Evolutionary conservation across 2,797 vertebrate species (phyloP).

Genomic region (Platyrinchus mystaceus): DNA sequence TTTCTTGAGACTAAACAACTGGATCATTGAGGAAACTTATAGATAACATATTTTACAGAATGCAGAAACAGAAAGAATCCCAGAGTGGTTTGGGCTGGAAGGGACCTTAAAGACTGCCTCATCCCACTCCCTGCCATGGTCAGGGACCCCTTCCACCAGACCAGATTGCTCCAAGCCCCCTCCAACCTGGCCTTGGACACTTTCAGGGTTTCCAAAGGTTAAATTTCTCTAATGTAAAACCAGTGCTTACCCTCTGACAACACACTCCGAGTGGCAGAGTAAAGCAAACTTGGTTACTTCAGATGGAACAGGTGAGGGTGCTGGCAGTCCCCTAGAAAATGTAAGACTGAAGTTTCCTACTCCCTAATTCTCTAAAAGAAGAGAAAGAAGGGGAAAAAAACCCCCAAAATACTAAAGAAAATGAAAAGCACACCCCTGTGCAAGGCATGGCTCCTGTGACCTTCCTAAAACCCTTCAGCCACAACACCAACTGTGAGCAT

Average conservation of each 20-base stretch:
- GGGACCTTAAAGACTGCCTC: neutral
- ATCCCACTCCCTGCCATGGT: neutral
- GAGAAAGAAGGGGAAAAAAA: neutral
- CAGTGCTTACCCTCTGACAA: neutral
- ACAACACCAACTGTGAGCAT: neutral
- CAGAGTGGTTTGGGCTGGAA: neutral
- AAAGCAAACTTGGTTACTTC: neutral
- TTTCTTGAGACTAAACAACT: neutral
- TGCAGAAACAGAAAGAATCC: neutral
- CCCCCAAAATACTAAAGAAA: neutral
- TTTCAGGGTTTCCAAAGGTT: neutral
- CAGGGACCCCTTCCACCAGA: neutral
- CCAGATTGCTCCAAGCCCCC: neutral
- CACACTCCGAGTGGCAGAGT: too few species aligned
- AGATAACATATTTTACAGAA: neutral
- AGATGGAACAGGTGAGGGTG: neutral
- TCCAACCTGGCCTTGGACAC: too few species aligned
- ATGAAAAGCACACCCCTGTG: neutral
- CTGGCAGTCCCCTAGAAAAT: neutral
- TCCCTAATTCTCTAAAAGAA: neutral
- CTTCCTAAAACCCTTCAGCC: neutral
- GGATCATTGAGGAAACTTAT: neutral
- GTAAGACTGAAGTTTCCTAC: neutral
- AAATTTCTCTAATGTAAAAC: neutral
- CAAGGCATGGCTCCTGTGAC: fast-evolving